Evolutionary conservation across 2,113 vertebrate genomes (phyloP).

Genomic region (Pholis gunnellus): DNA sequence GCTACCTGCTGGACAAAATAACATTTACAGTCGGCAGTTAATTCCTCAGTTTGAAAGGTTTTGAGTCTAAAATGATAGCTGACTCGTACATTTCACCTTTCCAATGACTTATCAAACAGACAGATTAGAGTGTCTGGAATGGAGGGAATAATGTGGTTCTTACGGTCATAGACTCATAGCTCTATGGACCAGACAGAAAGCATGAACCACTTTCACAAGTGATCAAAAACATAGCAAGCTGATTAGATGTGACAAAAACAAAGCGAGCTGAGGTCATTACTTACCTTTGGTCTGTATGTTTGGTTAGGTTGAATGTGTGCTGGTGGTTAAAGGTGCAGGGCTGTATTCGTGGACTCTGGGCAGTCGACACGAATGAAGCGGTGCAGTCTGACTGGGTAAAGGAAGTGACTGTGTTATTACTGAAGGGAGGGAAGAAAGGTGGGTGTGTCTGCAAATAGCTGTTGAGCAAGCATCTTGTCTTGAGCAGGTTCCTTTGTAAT

Average conservation of each 20-base stretch:
- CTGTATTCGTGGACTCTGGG: constrained; percentile 82
- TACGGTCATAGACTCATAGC: not conserved
- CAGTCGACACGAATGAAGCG: constrained; percentile 83
- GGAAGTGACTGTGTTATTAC: constrained; percentile 58
- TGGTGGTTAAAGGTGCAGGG: constrained; percentile 8
- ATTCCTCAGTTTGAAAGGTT: not conserved
- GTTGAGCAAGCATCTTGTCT: constrained; percentile 23
- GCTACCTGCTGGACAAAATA: too few species aligned
- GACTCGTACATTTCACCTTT: not conserved
- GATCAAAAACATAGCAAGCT: not conserved
- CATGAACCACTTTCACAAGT: not conserved
- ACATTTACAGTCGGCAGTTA: not conserved
- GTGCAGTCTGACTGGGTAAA: constrained; percentile 42
- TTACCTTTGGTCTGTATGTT: constrained; percentile 55
- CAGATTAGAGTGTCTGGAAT: not conserved
- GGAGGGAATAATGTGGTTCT: not conserved
- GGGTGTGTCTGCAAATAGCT: constrained; percentile 74
- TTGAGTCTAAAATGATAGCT: not conserved
- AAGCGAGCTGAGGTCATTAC: not conserved
- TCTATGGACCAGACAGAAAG: not conserved
- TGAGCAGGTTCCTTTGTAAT: not conserved
- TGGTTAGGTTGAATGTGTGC: not conserved
- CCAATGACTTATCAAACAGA: not conserved
- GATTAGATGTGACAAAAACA: not conserved
- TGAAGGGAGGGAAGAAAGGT: constrained; percentile 46